These are phyloP conservation scores for Saguinus imperator DNA, from an alignment of 2,113 vertebrate genomes.

Conservation along the genomic window DNA sequence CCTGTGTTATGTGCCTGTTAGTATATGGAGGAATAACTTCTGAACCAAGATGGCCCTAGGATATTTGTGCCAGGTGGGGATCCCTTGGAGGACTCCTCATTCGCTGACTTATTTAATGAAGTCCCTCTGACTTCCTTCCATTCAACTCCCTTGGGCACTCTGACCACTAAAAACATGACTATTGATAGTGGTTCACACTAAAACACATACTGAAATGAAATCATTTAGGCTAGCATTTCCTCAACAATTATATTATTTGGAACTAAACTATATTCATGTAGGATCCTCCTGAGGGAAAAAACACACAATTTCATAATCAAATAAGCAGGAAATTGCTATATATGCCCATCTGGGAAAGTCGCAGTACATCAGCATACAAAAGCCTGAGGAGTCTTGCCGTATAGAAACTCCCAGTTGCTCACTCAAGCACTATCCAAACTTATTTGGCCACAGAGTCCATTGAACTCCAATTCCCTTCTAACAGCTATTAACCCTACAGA, in stretches of 20 bases:
- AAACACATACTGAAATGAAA: slow-evolving; percentile 19
- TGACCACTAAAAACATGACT: background rate
- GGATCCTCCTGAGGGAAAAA: background rate
- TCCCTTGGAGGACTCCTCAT: background rate
- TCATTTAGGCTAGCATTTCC: slow-evolving; percentile 22
- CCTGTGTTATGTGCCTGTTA: background rate
- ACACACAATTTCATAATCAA: background rate
- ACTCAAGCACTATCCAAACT: background rate
- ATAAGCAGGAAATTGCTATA: background rate
- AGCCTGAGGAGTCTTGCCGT: background rate
- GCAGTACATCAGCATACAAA: background rate
- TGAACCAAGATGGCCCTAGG: background rate
- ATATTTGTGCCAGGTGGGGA: background rate
- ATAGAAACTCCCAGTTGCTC: background rate
- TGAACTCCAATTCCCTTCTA: background rate
- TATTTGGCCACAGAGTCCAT: background rate
- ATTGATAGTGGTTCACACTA: background rate
- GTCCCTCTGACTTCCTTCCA: slow-evolving; percentile 11
- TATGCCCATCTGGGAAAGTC: background rate
- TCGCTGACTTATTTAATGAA: slow-evolving; percentile 21
- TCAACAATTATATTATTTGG: background rate
- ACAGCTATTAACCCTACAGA: background rate
- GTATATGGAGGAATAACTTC: background rate
- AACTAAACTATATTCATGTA: background rate
- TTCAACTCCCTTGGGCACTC: background rate